Conservation (phyloP, 2,113 vertebrate genomes). For the Amphiprion percula region DNA sequence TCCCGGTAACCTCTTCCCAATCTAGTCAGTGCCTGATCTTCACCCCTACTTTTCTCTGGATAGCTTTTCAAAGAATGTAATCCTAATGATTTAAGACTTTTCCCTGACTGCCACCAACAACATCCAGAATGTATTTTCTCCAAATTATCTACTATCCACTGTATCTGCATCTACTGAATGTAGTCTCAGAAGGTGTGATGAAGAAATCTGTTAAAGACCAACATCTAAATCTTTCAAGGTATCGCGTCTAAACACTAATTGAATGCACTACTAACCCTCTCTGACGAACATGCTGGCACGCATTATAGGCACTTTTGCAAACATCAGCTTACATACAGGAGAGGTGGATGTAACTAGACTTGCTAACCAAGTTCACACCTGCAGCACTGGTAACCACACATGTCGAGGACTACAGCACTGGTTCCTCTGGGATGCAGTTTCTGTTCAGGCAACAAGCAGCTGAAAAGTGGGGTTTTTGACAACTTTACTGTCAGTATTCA, state of each 20-base stretch:
- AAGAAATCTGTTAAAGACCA: not conserved
- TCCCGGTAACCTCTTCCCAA: not conserved
- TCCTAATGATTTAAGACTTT: constrained; percentile 1
- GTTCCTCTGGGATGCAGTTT: constrained; percentile 11
- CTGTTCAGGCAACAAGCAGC: not conserved
- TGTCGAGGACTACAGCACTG: not conserved
- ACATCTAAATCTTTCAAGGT: not conserved
- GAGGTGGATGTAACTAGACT: not conserved
- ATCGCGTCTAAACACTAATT: constrained; percentile 20
- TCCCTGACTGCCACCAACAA: not conserved
- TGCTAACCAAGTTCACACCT: not conserved
- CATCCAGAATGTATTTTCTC: constrained; percentile 48
- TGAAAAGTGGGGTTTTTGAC: not conserved
- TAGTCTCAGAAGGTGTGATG: constrained; percentile 5
- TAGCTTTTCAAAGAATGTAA: constrained; percentile 16
- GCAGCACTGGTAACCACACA: constrained; percentile 11
- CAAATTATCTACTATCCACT: not conserved
- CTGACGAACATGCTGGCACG: constrained; percentile 17
- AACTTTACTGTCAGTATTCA: not conserved
- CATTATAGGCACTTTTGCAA: constrained; percentile 43
- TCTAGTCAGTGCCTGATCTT: not conserved
- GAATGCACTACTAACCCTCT: constrained; percentile 39
- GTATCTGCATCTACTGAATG: constrained; percentile 38
- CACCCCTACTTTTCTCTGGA: not conserved
- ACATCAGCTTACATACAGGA: not conserved